These are phyloP conservation scores for Catagonus wagneri DNA, from an alignment of 2,113 vertebrate genomes.

Conservation along the genomic window DNA sequence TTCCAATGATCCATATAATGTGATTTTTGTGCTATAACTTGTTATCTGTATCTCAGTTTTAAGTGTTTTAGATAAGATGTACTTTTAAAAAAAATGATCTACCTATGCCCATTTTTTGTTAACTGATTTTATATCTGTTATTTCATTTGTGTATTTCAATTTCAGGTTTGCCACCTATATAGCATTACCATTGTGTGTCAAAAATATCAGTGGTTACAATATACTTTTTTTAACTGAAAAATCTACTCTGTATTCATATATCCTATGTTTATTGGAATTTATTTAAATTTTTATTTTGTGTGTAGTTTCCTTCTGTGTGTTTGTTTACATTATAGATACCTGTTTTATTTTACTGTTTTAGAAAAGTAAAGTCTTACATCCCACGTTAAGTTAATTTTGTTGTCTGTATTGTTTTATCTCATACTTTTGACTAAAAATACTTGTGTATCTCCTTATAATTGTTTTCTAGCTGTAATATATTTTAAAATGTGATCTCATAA, in stretches of 20 bases:
- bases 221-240: background rate
- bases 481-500: constrained; percentile 21
- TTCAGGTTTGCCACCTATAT: background rate
- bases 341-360: background rate
- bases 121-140: background rate
- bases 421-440: background rate
- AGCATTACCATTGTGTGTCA: background rate
- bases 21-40: background rate
- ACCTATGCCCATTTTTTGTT: background rate
- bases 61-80: background rate
- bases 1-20: background rate
- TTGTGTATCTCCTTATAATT: background rate
- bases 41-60: background rate
- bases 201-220: background rate
- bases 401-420: background rate
- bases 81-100: background rate
- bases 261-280: background rate
- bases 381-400: background rate
- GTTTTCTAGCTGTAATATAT: background rate
- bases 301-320: background rate
- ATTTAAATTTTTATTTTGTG: background rate
- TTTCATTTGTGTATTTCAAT: background rate
- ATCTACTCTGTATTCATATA: background rate
- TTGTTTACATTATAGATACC: background rate
- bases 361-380: background rate